Evolutionary conservation across 2,888 invertebrate genomes (phyloP), one percentile per base, ranked within the genome.

Genomic region (Steinernema hermaphroditum): DNA sequence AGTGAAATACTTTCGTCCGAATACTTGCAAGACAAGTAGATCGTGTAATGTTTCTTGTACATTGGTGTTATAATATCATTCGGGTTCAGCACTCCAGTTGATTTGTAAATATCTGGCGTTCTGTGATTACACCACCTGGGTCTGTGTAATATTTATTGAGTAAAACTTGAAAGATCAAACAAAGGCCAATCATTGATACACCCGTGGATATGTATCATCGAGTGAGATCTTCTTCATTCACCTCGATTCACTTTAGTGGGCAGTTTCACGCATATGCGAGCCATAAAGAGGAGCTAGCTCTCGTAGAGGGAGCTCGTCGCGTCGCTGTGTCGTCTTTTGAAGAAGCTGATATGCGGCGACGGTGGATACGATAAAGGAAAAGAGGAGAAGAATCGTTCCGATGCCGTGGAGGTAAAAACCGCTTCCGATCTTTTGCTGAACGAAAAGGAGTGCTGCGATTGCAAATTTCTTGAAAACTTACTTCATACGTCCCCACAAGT

Each of bases 401-500:
- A 79, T 71, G 12, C 79, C 72, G 74, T 85, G 85, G 37, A 85
- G 77, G 70, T 85, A 86, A 76, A 85, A 85, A 0, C 84, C 85
- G 57, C 78, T 78, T 24, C 85, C 85, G 72, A 85, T 85, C 14
- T 76, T 74, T 83, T 85, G 85, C 85, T 85, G 76, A 44, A 85
- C 79, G 50, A 4, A n/a, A n/a, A n/a, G n/a, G n/a, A n/a, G n/a
- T n/a, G n/a, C n/a, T n/a, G n/a, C n/a, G n/a, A n/a, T n/a, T n/a
- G n/a, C n/a, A n/a, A n/a, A n/a, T n/a, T n/a, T n/a, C n/a, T n/a
- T n/a, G n/a, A n/a, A 19, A 19, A n/a, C 16, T 72, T 57, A 78
- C 78, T 79, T 85, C 85, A 76, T 85, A 85, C n/a, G 85, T 85
- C 70, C 83, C 85, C 29, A 85, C 85, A 75, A 85, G 80, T 77